phyloP scores from a whole-genome alignment of 2,113 vertebrate species.

The Paradisaea rubra region DNA sequence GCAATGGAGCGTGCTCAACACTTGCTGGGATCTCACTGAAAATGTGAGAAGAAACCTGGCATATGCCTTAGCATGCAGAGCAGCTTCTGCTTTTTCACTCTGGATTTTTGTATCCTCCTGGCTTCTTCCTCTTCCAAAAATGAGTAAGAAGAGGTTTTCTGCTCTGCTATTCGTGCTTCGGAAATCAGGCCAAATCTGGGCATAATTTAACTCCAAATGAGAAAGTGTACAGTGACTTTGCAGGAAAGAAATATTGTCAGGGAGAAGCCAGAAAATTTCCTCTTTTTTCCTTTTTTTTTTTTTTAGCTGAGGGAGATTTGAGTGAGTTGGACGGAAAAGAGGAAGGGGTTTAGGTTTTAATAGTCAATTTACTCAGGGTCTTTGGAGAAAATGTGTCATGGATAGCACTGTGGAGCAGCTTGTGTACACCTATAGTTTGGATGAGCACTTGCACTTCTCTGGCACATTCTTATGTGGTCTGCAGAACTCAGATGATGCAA shows the following conservation, averaged over 20 bases:
- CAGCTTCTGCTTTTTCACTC: not conserved
- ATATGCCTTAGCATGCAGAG: not conserved
- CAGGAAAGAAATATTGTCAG: not conserved
- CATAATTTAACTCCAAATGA: not conserved
- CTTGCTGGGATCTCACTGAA: not conserved
- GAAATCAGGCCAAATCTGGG: not conserved
- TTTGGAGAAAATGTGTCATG: not conserved
- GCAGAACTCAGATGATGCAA: not conserved
- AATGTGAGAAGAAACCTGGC: not conserved
- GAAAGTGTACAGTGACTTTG: not conserved
- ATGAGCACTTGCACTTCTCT: not conserved
- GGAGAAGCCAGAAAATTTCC: not conserved
- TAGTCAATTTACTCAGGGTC: not conserved
- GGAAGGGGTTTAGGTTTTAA: not conserved
- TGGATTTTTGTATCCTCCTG: not conserved
- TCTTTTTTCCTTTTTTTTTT: not conserved
- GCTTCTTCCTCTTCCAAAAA: not conserved
- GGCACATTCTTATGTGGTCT: not conserved
- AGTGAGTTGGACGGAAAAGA: not conserved
- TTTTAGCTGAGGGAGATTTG: not conserved
- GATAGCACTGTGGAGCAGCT: not conserved
- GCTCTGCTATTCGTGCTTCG: fast-evolving
- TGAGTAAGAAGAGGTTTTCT: not conserved
- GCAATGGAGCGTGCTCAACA: not conserved
- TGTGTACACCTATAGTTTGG: not conserved